Evolutionary conservation across 2,888 invertebrate species (phyloP), one percentile per base, ranked within the genome.

Genomic region (Entomobrya proxima): DNA sequence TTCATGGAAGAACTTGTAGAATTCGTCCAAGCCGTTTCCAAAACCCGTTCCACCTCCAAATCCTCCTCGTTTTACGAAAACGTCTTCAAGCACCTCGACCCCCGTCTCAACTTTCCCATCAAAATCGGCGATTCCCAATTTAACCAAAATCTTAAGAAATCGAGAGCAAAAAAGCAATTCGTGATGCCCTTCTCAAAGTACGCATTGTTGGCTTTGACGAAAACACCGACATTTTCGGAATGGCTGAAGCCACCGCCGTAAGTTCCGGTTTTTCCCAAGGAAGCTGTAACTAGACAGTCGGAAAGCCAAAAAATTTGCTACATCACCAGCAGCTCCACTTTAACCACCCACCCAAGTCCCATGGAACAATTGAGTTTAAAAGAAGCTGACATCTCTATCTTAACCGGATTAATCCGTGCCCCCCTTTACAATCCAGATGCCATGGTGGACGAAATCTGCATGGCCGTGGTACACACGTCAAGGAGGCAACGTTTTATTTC

Each of bases 211-310:
- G 98, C 86, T 98, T 98, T 92, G 97, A 98, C 93, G 97, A 99
- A 92, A 96, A 96, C 92, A 93, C 96, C 92, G 95, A 96, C 91
- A 94, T 98, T 82, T 97, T 96, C 92, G 98, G 98, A 67, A 96
- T 96, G 15, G 93, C 98, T 72, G 94, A 95, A 92, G 96, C 98
- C 37, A 96, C 96, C 67, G 96, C 98, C n/a, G 96, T 98, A 72
- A 97, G 98, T 92, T 98, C 98, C 13, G 99, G 99, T 24, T 98
- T 96, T 92, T 97, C 98, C 91, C 94, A 99, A 78, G 99, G 99
- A 74, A 98, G 98, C 80, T 97, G 98, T 91, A 99, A 99, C 93
- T 99, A 99, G 99, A 94, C 98, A 86, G 94, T 99, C 87, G 95
- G 96, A 97, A 86, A 95, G 96, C 92, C 97, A 97, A 91, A 98